Base-by-base conservation (phyloP, 2,113 vertebrate species). In the Aix galericulata region DNA sequence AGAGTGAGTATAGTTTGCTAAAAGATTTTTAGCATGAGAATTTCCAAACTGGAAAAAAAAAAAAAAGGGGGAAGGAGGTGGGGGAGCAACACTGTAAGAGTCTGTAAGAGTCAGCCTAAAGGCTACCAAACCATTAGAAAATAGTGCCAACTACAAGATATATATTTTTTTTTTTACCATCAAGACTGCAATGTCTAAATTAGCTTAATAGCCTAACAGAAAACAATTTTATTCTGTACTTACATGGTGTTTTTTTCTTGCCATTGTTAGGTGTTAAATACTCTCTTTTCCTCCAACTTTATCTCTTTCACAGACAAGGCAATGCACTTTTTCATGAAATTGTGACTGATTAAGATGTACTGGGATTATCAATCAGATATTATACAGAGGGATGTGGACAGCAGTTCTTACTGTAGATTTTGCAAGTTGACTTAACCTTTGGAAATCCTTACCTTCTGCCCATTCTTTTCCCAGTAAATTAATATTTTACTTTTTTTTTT, bases 21-120 rank as follows among this genome's bases (percentile, higher is more conserved):
- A 82, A 93, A 88, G 83, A 66, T 73, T 93, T 94, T 82, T 34
- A 78, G 82, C 64, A 60, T 38, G 80, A 95, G 52, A 94, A 59
- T 89, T 86, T 92, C 72, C 92, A 96, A 66, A 83, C 25, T 20
- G 7, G 29, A 91, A 88, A 52, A 42, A 50, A 50, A 21, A 48
- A 17, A 50, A 50, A 21, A 48, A 17, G 5, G 22, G 48, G 48
- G 10, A 9, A 20, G 18, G 20, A 20, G 46, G 10, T 11, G 21
- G 12, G 6, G 48, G 60, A 85, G 42, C 82, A 78, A 40, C 18
- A 26, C 32, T 94, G 82, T 32, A 63, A 40, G 79, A 93, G 67
- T 75, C 32, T 94, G 82, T 32, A 63, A 40, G 79, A 93, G 67
- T 75, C 72, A 88, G 36, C 73, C 55, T 55, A 86, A 10, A 73